Conservation (phyloP, 2,888 invertebrate genomes). For the Apamea monoglypha region DNA sequence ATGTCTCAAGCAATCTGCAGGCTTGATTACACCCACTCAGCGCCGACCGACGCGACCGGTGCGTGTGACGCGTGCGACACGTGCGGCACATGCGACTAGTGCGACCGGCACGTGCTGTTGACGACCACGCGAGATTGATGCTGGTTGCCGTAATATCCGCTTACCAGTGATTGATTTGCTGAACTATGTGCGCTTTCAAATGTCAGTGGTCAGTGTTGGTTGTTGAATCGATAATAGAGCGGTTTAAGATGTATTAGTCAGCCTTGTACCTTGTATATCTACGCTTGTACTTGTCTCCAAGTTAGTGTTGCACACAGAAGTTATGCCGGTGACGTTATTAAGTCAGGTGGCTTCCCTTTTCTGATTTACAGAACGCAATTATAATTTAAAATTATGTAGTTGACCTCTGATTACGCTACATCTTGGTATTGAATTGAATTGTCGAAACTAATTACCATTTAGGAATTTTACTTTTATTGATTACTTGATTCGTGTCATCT, state of each 20-base stretch:
- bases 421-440: not conserved
- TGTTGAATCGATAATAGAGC: conserved; percentile 18
- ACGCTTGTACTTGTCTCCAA: not conserved
- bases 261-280: not conserved
- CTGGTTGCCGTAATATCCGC: conserved; percentile 27
- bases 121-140: conserved; percentile 45
- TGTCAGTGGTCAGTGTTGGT: conserved; percentile 17
- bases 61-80: not conserved
- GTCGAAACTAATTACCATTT: not conserved
- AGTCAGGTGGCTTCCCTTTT: not conserved
- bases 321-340: not conserved
- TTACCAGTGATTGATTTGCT: conserved; percentile 48
- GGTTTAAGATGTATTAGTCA: conserved; percentile 6
- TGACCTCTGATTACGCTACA: not conserved
- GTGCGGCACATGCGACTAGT: not conserved
- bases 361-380: not conserved
- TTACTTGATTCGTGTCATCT: not conserved
- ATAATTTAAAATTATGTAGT: not conserved
- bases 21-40: conserved; percentile 15
- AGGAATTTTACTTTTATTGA: not conserved
- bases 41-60: not conserved
- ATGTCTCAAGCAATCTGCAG: conserved; percentile 26
- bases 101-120: conserved; percentile 10
- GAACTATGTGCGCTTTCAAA: conserved; percentile 31
- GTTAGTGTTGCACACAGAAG: not conserved